phyloP scores from a whole-genome alignment of 2,797 vertebrate species.

The Enteromius trimaculatus region DNA sequence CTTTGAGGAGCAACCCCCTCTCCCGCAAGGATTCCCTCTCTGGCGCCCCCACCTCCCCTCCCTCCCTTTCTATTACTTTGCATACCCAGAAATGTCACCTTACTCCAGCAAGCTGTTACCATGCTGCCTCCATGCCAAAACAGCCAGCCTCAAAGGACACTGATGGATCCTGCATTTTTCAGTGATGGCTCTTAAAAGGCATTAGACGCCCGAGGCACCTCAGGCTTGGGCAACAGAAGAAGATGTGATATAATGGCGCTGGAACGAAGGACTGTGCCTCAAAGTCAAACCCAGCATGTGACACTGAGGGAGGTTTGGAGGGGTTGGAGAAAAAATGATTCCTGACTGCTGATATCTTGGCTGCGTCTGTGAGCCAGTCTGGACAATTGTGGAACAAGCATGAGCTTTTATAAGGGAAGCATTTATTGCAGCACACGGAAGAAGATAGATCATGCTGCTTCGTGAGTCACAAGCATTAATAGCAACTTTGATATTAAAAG shows the following conservation, averaged over 20 bases:
- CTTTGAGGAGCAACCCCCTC: constrained; percentile 66
- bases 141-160: constrained; percentile 89
- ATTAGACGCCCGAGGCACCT: constrained; percentile 91
- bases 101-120: constrained; percentile 97
- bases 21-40: constrained; percentile 75
- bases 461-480: constrained; percentile 7
- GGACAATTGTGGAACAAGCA: constrained; percentile 57
- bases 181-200: constrained; percentile 92
- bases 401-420: constrained; percentile 37
- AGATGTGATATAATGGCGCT: constrained; percentile 81
- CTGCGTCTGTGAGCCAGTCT: constrained; percentile 56
- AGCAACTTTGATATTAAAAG: constrained; percentile 11
- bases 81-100: constrained; percentile 97
- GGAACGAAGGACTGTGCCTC: constrained; percentile 82
- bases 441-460: constrained; percentile 12
- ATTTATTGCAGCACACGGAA: constrained; percentile 43
- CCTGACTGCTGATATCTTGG: constrained; percentile 63
- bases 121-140: constrained; percentile 89
- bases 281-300: constrained; percentile 76
- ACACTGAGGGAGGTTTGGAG: constrained; percentile 50
- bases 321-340: constrained; percentile 51
- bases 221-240: constrained; percentile 81
- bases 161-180: constrained; percentile 84
- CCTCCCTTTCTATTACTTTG: constrained; percentile 78
- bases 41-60: constrained; percentile 48